Evolutionary conservation across 2,797 vertebrate genomes (phyloP), one percentile per base, ranked within the genome.

Genomic region (Phyllotis vaccarum): DNA sequence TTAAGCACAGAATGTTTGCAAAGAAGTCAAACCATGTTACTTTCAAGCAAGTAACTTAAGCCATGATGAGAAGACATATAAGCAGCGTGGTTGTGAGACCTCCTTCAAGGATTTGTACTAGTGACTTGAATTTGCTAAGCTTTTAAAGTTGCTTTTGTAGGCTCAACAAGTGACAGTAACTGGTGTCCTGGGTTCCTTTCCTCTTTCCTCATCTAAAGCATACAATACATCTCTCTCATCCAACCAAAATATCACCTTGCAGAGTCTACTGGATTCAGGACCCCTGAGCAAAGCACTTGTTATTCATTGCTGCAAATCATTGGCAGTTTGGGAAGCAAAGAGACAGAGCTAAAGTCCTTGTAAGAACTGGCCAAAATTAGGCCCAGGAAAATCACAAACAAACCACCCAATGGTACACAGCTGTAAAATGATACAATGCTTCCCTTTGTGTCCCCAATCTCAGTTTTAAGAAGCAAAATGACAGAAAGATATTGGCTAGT

Each of bases 331-430:
- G 70, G 37, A 74, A 40, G 70, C 70, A 74, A 37, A 43, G 21
- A 74, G 37, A 27, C 22, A 74, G 70, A 74, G 37, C 70, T 49
- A 70, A 52, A 93, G 49, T 74, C 54, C 24, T 95, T 87, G 1
- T 37, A 79, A 96, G 81, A 86, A 85, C 62, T 17, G 43, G 9
- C 52, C 16, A 81, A 78, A 68, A 27, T n/a, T 64, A 14, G 72
- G 87, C 58, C 80, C 27, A 17, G 40, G 19, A 37, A 94, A 76
- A 89, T 76, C n/a, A 87, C n/a, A 87, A 89, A 85, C 46, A 94
- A 88, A 88, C 56, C 27, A 56, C 56, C 34, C 90, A 75, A 72
- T 62, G 86, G 52, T 24, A 0, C 52, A 64, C 0, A 78, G 88
- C 72, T 83, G 81, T 66, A 72, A 76, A 81, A 62, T 24, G 29